Evolutionary conservation across 2,888 invertebrate genomes (phyloP), one percentile per base, ranked within the genome.

Genomic region (Antheraea assamensis): DNA sequence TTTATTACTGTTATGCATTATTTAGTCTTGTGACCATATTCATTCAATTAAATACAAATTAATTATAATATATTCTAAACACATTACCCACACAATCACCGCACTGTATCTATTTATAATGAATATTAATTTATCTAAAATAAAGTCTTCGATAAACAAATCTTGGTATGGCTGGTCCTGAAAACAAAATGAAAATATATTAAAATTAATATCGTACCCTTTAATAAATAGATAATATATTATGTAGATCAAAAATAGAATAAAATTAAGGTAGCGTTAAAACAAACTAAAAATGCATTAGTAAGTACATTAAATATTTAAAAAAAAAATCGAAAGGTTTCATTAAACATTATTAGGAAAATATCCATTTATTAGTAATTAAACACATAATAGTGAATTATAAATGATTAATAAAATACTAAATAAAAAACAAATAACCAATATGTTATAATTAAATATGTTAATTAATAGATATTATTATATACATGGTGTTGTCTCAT

Each of bases 141-240:
- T 84, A 87, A 71, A 85, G 79, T 77, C 85, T 83, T 81, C 84
- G 82, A 80, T 85, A 85, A 80, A 80, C 85, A 77, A 82, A 86
- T 74, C 87, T 79, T n/a, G 87, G 84, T 77, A 83, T 75, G 35
- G 83, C 84, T 0, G 82, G 84, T 10, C 87, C 87, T 87, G 87
- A 73, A 87, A 85, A 70, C 8, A 73, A 49, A 78, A 76, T 77
- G 49, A 19, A 17, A 64, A 55, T 17, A 5, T 30, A 30, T 64
- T 64, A 64, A 7, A 24, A 58, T 24, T 21, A 0, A 58, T 58
- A 24, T 24, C 8, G 58, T n/a, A 24, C 24, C 24, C 19, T 5
- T n/a, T 2, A n/a, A n/a, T n/a, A n/a, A n/a, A n/a, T 21, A 52
- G 3, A 21, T 21, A 2, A 52, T 52, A 52, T 52, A 4, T 55